Percentiles rank a stretch among this genome's conserved stretches.
These are phyloP conservation scores for Lordiphosa stackelbergi DNA, from an alignment of 1,140 invertebrate genomes.

Conservation along the genomic window DNA sequence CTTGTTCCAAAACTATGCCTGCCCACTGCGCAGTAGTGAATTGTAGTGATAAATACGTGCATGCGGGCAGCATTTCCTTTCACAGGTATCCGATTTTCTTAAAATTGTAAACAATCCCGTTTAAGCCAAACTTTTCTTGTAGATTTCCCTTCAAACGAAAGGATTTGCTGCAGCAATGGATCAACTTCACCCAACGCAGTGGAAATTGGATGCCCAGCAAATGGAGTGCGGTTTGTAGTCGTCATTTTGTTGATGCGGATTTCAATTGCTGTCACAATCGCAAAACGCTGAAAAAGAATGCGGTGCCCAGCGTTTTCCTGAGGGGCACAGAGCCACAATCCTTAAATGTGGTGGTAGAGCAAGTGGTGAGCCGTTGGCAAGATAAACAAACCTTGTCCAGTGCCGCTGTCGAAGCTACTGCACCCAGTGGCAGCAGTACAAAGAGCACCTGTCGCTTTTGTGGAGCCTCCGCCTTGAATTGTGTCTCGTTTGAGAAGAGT, in stretches of 20 bases:
- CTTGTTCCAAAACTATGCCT: conserved; percentile 43
- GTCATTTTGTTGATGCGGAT: conserved; percentile 60
- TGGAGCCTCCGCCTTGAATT: conserved; percentile 37
- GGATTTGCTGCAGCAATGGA: conserved; percentile 68
- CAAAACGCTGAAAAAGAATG: conserved; percentile 65
- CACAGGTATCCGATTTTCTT: conserved; percentile 48
- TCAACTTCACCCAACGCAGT: conserved; percentile 56
- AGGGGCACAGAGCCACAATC: conserved; percentile 14
- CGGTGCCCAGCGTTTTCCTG: conserved; percentile 50
- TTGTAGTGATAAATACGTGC: conserved; percentile 72
- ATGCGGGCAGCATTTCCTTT: conserved; percentile 68
- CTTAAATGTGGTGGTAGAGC: conserved; percentile 26
- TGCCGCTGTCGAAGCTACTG: conserved; percentile 13
- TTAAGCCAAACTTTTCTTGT: neutral
- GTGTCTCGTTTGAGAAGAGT: conserved; percentile 63
- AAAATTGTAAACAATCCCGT: neutral
- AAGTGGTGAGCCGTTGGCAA: conserved; percentile 26
- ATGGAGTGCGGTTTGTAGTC: conserved; percentile 71
- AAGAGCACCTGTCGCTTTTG: conserved; percentile 66
- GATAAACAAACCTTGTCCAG: conserved; percentile 30
- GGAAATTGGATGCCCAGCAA: conserved; percentile 66
- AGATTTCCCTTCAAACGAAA: conserved; percentile 70
- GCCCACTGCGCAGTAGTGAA: conserved; percentile 70
- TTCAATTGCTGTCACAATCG: conserved; percentile 61
- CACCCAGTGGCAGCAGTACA: conserved; percentile 5